Base-by-base conservation (phyloP, 2,113 vertebrate species). In the Epinephelus moara region DNA sequence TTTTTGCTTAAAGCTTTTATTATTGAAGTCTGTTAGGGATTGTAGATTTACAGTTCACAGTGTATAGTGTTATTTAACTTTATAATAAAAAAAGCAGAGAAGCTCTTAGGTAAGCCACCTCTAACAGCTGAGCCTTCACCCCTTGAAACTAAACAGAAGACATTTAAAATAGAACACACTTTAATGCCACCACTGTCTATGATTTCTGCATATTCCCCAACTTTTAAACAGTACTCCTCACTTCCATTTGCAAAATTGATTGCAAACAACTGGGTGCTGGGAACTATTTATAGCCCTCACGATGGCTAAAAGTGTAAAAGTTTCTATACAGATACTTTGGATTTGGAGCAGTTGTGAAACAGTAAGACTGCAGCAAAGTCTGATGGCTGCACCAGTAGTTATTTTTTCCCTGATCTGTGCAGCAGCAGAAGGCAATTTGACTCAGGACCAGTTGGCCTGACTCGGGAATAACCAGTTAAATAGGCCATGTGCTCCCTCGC, bases 401-500 rank as follows among this genome's bases (percentile, higher is more conserved):
- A 53, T 80, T 78, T 78, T 68, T 69, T 52, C 61, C 68, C 76
- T 67, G 49, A 81, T 89, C 64, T 72, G 74, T 85, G 70, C 74
- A 79, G 90, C 80, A 77, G 81, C 62, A 78, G 85, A 90, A 86
- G 80, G 66, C 82, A 42, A 23, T 73, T 80, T 80, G 81, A 90
- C 88, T 86, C 47, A n/a, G 80, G 81, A 87, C 87, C 87, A 85
- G 84, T 89, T 91, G 87, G 91, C 76, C 84, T 70, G 84, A 88
- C 82, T 81, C 30, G 57, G 81, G 88, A 89, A 84, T 85, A 83
- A 85, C 83, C 81, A 61, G 81, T 75, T 59, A 93, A 91, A 81
- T 92, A 87, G 92, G 92, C 75, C 92, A 88, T 85, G 66, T 70
- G 80, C 68, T 89, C 86, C 87, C 89, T 91, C 64, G 87, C 84